Percentiles rank a stretch among this genome's conserved stretches.
phyloP scores from a whole-genome alignment of 2,797 vertebrate genomes.

The Limnodromus scolopaceus region DNA sequence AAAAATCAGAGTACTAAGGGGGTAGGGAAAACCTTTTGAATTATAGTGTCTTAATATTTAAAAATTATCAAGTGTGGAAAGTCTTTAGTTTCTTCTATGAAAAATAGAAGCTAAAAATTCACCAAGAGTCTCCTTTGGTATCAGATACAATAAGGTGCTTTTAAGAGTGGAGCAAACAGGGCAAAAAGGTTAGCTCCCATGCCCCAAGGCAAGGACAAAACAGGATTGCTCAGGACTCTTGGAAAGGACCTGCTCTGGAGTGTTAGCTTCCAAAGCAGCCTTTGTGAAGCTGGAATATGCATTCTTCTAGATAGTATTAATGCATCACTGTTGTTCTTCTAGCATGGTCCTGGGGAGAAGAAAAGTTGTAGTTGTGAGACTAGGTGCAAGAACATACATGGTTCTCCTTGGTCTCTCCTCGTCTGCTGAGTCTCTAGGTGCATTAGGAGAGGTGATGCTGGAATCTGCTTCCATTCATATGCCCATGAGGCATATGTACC shows the following conservation, averaged over 20 bases:
- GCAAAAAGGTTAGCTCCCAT: neutral
- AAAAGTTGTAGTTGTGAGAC: neutral
- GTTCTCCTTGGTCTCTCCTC: neutral
- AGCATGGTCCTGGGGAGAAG: neutral
- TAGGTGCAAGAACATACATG: fast-evolving
- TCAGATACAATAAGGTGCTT: neutral
- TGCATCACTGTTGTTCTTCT: neutral
- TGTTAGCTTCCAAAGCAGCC: neutral
- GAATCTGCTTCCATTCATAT: neutral
- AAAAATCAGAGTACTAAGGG: neutral
- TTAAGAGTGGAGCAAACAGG: neutral
- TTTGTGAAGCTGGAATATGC: neutral
- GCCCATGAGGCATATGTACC: neutral
- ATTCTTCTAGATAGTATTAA: neutral
- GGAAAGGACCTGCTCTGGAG: neutral
- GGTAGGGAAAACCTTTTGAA: neutral
- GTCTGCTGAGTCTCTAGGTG: neutral
- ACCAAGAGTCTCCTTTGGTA: neutral
- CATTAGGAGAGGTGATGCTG: neutral
- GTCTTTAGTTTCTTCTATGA: neutral
- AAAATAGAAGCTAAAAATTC: neutral
- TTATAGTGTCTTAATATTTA: neutral
- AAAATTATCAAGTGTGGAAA: neutral
- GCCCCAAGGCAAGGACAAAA: neutral
- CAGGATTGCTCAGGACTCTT: neutral